Evolutionary conservation across 2,888 invertebrate genomes (phyloP), one percentile per base, ranked within the genome.

Genomic region (Corbicula japonica): DNA sequence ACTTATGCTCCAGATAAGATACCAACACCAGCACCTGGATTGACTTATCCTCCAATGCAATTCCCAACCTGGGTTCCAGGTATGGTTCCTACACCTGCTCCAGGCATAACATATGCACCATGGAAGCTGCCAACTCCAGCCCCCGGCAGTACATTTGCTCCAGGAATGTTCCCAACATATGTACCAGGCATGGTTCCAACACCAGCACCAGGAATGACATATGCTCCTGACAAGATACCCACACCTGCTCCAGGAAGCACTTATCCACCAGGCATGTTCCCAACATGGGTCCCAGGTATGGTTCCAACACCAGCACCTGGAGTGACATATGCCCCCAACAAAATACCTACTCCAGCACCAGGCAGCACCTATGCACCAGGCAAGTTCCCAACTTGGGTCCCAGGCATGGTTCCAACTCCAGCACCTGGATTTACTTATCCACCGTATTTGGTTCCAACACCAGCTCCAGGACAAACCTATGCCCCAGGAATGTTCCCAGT

Each of bases 281-380:
- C 86, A 68, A 86, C 86, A 54, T 83, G 41, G 21, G 62, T 81
- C 28, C 84, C 84, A 58, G 84, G 84, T 1, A 83, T 82, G 80
- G 66, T 79, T 15, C 84, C 84, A 35, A 84, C 86, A 68, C 79
- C 80, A 23, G 85, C 85, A 21, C 85, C 85, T 38, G 83, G 80
- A 32, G 18, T 54, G 0, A 83, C 85, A 21, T 87, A 75, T 68
- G 83, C 85, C 28, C 88, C 83, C 50, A 73, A 76, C 34, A 77
- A 70, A 56, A 72, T 80, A n/a, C 84, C 84, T 56, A 84, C 84
- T 35, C 84, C 81, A 35, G 83, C 77, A n/a, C 84, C 86, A 63
- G 83, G 84, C 3, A 46, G 56, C 12, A 86, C 86, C 35, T 79
- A 81, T 66, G 79, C 86, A 6, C 82, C 81, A 41, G 83, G 83